A percentile compares a stretch with the other conserved stretches of the same genome.
phyloP scores from a whole-genome alignment of 2,797 vertebrate genomes.

The Furcifer pardalis region DNA sequence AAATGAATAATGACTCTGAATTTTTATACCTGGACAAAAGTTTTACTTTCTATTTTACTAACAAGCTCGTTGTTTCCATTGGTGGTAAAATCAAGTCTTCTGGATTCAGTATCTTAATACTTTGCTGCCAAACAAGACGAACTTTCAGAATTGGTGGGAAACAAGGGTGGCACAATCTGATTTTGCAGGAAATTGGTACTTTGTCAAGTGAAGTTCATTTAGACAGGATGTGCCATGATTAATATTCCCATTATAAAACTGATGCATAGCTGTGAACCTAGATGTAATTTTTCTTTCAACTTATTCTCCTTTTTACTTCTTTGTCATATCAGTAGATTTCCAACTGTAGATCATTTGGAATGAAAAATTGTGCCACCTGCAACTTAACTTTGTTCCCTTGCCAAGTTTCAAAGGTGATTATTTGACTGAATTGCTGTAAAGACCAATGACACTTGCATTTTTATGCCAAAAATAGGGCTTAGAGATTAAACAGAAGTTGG shows the following conservation, averaged over 20 bases:
- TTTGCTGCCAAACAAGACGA: conserved; percentile 16
- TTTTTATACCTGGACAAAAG: neutral
- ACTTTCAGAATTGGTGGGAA: conserved; percentile 24
- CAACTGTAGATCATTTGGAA: conserved; percentile 22
- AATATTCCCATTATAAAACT: conserved; percentile 27
- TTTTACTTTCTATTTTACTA: neutral
- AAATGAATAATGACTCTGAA: too few relatives aligned
- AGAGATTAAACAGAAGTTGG: neutral
- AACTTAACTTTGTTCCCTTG: conserved; percentile 13
- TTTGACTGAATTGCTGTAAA: neutral
- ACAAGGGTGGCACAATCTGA: conserved; percentile 16
- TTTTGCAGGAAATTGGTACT: conserved; percentile 23
- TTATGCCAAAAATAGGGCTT: neutral
- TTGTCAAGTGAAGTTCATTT: conserved; percentile 24
- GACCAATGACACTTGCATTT: neutral
- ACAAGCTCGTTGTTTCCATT: neutral
- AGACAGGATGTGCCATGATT: conserved; percentile 25
- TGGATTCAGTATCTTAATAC: conserved; percentile 11
- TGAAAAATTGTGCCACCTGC: conserved; percentile 32
- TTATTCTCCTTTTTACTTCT: conserved; percentile 19
- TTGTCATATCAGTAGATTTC: conserved; percentile 15
- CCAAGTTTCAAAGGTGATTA: conserved; percentile 1
- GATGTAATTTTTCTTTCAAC: conserved; percentile 36
- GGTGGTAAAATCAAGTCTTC: conserved; percentile 2
- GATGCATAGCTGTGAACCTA: conserved; percentile 15